Base-by-base conservation (phyloP, 1,140 invertebrate genomes). In the Drosophila kikkawai region DNA sequence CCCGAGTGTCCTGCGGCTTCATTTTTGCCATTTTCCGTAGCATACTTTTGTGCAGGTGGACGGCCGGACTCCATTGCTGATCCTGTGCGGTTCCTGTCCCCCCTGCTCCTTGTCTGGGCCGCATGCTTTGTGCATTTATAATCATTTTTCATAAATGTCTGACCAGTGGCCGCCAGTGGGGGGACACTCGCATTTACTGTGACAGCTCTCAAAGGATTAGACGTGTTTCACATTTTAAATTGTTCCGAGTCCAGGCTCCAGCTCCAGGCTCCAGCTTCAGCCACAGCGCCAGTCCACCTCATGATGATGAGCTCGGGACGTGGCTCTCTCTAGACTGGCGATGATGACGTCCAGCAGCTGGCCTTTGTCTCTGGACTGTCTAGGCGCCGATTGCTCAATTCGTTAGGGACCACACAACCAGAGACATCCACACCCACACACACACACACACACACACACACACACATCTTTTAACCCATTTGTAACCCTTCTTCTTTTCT, bases 141-240 rank as follows among this genome's bases (percentile, higher is more conserved):
- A 88, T 90, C 85, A 88, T 87, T 83, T 87, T 88, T 88, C 84
- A 87, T 87, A 87, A 88, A 78, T 84, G 84, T 70, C 80, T 86
- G 81, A 76, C 76, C 84, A 68, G 67, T 75, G 74, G 80, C 45
- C 80, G 75, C 55, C 67, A 48, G 32, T 7, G 44, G 12, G 32
- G 13, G 36, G 22, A 47, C 70, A 59, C 48, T 64, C 83, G 75
- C 81, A 80, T 82, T 91, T 80, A 80, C 87, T 75, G 70, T 87
- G 82, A 91, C 87, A 91, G 90, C 90, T 91, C 90, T 91, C 90
- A 91, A 88, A 83, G 90, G 90, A 90, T 91, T 91, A 91, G 90
- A 91, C 90, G 90, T 91, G 90, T 91, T 90, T 86, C 82, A 83
- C 82, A 91, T 91, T 86, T 91, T 79, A 84, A 81, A 88, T 76